A percentile compares a stretch with the other conserved stretches of the same genome.
Conservation (phyloP, 2,888 invertebrate genomes). For the Nomada fabriciana region DNA sequence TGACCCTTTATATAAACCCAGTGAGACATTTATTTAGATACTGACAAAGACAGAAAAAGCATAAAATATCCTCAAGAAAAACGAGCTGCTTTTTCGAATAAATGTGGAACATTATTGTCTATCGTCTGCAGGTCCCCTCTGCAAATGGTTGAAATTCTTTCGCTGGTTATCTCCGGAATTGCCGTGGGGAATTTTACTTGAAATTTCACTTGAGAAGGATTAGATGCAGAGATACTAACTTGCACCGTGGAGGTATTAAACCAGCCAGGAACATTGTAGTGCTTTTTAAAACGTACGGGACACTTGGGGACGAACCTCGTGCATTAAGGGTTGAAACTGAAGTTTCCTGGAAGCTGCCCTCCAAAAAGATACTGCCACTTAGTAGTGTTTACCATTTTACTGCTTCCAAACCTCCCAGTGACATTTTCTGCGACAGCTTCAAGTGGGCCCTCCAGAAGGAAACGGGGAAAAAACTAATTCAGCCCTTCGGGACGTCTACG, state of each 20-base stretch:
- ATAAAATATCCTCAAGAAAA: too few relatives aligned
- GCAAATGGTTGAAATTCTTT: too few relatives aligned
- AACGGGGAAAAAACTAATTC: slow-evolving; percentile 49
- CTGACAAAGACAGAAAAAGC: too few relatives aligned
- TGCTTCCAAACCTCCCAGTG: slow-evolving; percentile 67
- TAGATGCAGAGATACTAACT: not conserved
- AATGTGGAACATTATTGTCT: too few relatives aligned
- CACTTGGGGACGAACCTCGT: slow-evolving; percentile 46
- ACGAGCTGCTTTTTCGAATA: too few relatives aligned
- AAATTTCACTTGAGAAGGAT: not conserved
- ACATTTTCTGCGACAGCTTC: slow-evolving; percentile 68
- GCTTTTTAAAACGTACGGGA: slow-evolving; percentile 6
- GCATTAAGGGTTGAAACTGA: slow-evolving; percentile 76
- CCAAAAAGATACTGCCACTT: slow-evolving; percentile 44
- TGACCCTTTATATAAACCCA: not conserved
- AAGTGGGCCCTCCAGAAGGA: slow-evolving; percentile 54
- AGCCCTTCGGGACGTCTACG: slow-evolving; percentile 6
- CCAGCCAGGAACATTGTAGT: not conserved
- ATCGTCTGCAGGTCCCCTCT: too few relatives aligned
- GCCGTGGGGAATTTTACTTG: not conserved
- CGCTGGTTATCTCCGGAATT: not conserved
- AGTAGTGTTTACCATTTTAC: slow-evolving; percentile 77
- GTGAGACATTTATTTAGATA: not conserved
- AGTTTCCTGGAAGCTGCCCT: slow-evolving; percentile 41
- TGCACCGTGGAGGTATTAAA: slow-evolving; percentile 5